Evolutionary conservation across 2,113 vertebrate genomes (phyloP), one percentile per base, ranked within the genome.

Genomic region (Prinia subflava): DNA sequence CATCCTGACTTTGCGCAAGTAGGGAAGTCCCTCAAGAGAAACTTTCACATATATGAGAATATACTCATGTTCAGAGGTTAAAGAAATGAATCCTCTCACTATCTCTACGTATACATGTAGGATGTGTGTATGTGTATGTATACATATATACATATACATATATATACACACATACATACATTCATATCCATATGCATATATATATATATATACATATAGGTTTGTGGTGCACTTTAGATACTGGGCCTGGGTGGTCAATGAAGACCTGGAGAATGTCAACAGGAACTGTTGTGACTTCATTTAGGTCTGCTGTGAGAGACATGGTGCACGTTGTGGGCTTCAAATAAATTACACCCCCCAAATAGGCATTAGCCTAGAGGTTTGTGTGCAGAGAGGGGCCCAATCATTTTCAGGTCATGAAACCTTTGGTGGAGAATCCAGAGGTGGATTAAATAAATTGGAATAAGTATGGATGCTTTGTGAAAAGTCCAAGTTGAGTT

Each of bases 281-380:
- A 53, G 21, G 42, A 80, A 10, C n/a, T 20, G 33, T 35, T 27
- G 7, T 49, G 63, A 39, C 28, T 76, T 75, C 25, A 27, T 50
- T 92, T 33, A 57, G 46, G 41, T 67, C 18, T 73, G 12, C 31
- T 78, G 11, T 35, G 19, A 71, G 47, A 73, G 46, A 78, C 18
- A 7, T 11, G 13, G 16, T 83, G 17, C 10, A 13, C 0, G 0
- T 52, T 87, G 37, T 55, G 13, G 24, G 20, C 20, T 46, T 87
- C 69, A 60, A 18, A 35, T 67, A 41, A 83, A 39, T 41, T 0
- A 23, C n/a, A 49, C 47, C 20, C n/a, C 42, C 52, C 21, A 75
- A 59, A 44, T 0, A 88, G 31, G 33, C 47, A 42, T 8, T 25
- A 83, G 44, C 35, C 4, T 3, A 59, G n/a, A 65, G 15, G 31